Evolutionary conservation across 2,888 invertebrate species (phyloP).

Genomic region (Temnothorax unifasciatus): DNA sequence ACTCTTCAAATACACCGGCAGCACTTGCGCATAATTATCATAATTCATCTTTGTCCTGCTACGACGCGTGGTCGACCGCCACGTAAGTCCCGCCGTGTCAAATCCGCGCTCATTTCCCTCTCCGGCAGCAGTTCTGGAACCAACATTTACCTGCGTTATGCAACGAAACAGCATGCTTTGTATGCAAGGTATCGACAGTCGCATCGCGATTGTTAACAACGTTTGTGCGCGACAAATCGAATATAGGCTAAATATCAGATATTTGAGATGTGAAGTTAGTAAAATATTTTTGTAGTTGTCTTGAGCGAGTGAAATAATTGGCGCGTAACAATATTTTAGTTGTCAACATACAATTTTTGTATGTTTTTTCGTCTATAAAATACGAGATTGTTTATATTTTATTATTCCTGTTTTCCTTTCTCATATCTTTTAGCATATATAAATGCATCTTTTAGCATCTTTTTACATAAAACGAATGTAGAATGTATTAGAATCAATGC

Average conservation of each 20-base stretch:
- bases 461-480: not conserved
- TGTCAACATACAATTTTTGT: not conserved
- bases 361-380: not conserved
- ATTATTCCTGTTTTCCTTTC: not conserved
- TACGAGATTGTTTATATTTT: not conserved
- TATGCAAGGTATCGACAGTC: not conserved
- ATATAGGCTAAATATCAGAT: not conserved
- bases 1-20: conserved; percentile 74
- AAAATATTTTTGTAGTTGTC: not conserved
- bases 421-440: no score
- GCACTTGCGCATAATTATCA: conserved; percentile 80
- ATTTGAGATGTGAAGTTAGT: not conserved
- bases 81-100: conserved; percentile 49
- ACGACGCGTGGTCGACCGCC: conserved; percentile 36
- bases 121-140: conserved; percentile 61
- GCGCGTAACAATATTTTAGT: not conserved
- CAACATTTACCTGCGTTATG: not conserved
- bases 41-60: conserved; percentile 78
- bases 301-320: not conserved
- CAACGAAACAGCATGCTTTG: conserved; percentile 10
- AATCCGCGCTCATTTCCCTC: conserved; percentile 21
- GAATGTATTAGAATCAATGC: not conserved
- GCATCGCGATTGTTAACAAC: not conserved
- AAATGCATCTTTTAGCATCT: not conserved
- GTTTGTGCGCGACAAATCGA: not conserved